Evolutionary conservation across 2,113 vertebrate genomes (phyloP).

Genomic region (Oncorhynchus nerka): DNA sequence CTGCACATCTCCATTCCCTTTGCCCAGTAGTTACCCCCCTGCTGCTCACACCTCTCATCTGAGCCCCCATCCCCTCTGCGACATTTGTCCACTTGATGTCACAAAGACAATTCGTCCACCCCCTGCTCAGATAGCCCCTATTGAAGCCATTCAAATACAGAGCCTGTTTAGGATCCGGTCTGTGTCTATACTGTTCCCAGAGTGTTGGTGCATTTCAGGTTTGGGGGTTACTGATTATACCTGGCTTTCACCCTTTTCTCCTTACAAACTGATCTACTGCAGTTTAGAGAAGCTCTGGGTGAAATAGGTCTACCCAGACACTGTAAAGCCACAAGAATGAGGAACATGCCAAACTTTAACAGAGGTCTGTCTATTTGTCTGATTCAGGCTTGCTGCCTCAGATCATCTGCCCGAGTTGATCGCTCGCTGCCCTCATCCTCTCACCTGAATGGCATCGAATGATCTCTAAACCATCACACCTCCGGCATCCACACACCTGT

Average conservation of each 20-base stretch:
- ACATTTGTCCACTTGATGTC: neutral
- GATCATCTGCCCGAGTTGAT: constrained; percentile 15
- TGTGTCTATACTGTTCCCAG: neutral
- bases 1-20: neutral
- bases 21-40: neutral
- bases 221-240: too few species aligned
- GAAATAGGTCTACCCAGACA: constrained; percentile 31
- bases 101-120: too few species aligned
- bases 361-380: constrained; percentile 4
- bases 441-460: neutral
- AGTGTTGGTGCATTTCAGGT: too few species aligned
- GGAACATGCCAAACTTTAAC: constrained; percentile 24
- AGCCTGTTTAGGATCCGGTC: neutral
- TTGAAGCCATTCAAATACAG: too few species aligned
- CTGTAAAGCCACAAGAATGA: constrained; percentile 9
- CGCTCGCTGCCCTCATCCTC: neutral
- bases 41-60: neutral
- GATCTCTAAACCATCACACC: neutral
- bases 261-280: neutral
- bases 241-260: too few species aligned
- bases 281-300: neutral
- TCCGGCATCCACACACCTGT: constrained; percentile 7
- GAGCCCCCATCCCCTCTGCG: neutral
- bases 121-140: neutral
- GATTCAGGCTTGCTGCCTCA: constrained; percentile 16